phyloP scores from a whole-genome alignment of 2,797 vertebrate species.

The Labeo calbasu region DNA sequence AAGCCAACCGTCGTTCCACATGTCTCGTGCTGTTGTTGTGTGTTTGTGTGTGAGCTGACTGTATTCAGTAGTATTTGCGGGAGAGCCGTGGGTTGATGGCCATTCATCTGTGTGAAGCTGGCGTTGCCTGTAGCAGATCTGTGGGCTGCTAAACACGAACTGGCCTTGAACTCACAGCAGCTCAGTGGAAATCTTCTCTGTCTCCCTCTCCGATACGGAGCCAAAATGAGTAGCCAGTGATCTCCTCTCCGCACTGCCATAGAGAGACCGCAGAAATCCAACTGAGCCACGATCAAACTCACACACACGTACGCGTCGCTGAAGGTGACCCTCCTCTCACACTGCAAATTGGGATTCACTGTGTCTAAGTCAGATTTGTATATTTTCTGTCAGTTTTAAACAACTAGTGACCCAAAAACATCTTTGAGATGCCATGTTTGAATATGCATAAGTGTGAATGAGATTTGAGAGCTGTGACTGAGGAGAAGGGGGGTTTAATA shows the following conservation, averaged over 20 bases:
- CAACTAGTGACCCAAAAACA: not conserved
- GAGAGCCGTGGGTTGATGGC: not conserved
- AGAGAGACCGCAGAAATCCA: not conserved
- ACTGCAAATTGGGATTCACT: not conserved
- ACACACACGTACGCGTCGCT: not conserved
- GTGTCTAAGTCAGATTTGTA: not conserved
- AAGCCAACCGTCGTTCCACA: no score
- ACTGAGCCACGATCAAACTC: not conserved
- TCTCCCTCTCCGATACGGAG: not conserved
- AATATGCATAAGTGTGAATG: not conserved
- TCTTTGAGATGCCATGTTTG: not conserved
- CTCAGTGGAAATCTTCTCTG: conserved; percentile 13
- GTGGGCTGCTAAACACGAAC: conserved; percentile 26
- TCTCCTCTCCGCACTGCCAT: not conserved
- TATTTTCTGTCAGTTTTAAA: conserved; percentile 2
- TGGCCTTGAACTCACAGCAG: conserved; percentile 30
- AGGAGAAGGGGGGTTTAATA: not conserved
- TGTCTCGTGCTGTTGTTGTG: not conserved
- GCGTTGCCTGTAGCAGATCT: conserved; percentile 10
- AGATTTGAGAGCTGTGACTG: not conserved
- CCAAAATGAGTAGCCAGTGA: conserved; percentile 30
- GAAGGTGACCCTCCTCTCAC: conserved; percentile 22
- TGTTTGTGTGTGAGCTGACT: not conserved
- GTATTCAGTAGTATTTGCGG: not conserved
- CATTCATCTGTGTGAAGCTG: conserved; percentile 31